Evolutionary conservation across 1,140 invertebrate species (phyloP).

Genomic region (Wasmannia auropunctata): DNA sequence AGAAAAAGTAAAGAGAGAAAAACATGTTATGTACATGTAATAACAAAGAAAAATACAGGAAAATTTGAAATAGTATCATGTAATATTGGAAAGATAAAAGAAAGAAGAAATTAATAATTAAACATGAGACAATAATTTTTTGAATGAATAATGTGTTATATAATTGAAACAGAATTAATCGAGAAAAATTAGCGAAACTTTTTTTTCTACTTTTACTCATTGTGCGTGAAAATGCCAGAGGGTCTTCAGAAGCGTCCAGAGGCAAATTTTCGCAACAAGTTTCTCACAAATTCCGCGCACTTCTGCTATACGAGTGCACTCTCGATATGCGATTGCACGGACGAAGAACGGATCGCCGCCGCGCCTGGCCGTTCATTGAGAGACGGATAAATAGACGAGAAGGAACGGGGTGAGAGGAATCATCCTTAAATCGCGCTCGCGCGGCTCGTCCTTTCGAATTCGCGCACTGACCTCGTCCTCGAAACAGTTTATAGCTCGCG

Average conservation of each 20-base stretch:
- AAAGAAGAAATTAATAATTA: not conserved
- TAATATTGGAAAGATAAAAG: not conserved
- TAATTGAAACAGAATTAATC: not conserved
- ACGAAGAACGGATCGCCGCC: not conserved
- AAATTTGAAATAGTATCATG: not conserved
- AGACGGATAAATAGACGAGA: conserved; percentile 17
- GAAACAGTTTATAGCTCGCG: conserved; percentile 56
- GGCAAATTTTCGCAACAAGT: not conserved
- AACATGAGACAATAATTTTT: not conserved
- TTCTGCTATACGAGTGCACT: not conserved
- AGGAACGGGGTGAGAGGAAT: not conserved
- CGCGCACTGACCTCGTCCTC: conserved; percentile 53
- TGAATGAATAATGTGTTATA: not conserved
- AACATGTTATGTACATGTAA: not conserved
- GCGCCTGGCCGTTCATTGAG: conserved; percentile 2
- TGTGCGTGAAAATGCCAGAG: not conserved
- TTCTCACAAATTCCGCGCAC: not conserved
- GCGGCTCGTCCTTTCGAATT: conserved; percentile 60
- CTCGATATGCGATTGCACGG: conserved; percentile 11
- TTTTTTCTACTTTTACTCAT: not conserved
- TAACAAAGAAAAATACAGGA: not conserved
- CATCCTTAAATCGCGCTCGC: conserved; percentile 38
- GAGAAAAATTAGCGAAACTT: not conserved
- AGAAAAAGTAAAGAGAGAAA: not conserved
- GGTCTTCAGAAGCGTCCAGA: not conserved